Evolutionary conservation across 2,113 vertebrate species (phyloP).

Genomic region (Saccopteryx leptura): DNA sequence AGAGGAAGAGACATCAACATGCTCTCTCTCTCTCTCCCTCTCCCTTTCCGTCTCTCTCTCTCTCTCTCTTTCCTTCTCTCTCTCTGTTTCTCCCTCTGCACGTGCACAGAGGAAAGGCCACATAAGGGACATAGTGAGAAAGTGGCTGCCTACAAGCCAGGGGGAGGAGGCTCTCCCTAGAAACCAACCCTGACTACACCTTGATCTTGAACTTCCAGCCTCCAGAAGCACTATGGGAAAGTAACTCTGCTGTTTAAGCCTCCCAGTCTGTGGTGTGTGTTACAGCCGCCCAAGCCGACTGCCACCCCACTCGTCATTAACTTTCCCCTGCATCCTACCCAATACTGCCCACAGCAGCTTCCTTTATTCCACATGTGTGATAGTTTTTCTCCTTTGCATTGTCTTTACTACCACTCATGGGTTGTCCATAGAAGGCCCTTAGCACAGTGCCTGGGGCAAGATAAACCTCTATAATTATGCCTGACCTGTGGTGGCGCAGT

Average conservation of each 20-base stretch:
- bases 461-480: not conserved
- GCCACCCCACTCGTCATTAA: not conserved
- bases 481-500: too few species aligned
- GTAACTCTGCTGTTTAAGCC: not conserved
- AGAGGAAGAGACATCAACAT: not conserved
- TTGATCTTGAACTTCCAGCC: not conserved
- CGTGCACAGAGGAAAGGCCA: not conserved
- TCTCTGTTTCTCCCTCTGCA: too few species aligned
- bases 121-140: not conserved
- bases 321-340: not conserved
- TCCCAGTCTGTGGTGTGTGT: not conserved
- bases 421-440: not conserved
- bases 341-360: too few species aligned
- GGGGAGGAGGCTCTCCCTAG: not conserved
- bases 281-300: fast-evolving
- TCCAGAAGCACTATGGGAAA: not conserved
- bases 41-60: too few species aligned
- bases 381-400: not conserved
- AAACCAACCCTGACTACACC: not conserved
- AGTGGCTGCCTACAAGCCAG: not conserved
- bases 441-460: not conserved
- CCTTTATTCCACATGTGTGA: not conserved
- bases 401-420: not conserved
- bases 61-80: too few species aligned
- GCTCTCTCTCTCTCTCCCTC: not conserved